Evolutionary conservation across 2,888 invertebrate genomes (phyloP), one percentile per base, ranked within the genome.

Genomic region (Lobophora halterata): DNA sequence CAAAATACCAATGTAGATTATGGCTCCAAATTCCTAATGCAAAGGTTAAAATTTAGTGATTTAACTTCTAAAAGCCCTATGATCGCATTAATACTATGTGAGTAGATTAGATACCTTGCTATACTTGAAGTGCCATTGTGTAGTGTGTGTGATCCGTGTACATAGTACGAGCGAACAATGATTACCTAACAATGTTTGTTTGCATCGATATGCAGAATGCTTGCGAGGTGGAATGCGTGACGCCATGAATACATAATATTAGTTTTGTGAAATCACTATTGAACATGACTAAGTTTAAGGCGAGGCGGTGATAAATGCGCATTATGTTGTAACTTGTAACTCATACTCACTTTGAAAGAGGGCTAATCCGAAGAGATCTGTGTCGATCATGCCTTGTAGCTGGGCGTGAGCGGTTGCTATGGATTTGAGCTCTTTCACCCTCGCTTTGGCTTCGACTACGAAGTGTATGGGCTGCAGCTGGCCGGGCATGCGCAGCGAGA

Each of bases 321-420:
- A 33, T 18, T 37, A 42, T 30, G 41, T 42, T 41, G 42, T 42
- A 40, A 36, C 2, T 19, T 4, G 5, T 9, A 10, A 10, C 8
- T 14, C 7, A 8, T 13, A 64, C 81, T 91, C 79, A 95, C 95
- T 95, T 90, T 93, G 93, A 72, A 93, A 90, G 68, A 93, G 89
- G 64, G 95, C 95, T 75, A 96, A 88, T 70, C 95, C 95, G 88
- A 96, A 96, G 65, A 95, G 91, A 71, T 95, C 93, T 69, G 92
- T 92, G 83, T 95, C 95, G 82, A 91, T 90, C 90, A 95, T 92
- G 80, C 93, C 94, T 87, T 93, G 92, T 73, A 94, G 91, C 70
- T 92, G 92, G 65, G 95, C 92, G 85, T 95, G 93, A 49, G 91
- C 89, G 77, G 92, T 93, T 88, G 94, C 93, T 79, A 95, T 92